A percentile compares a stretch with the other conserved stretches of the same genome.
phyloP scores from a whole-genome alignment of 2,113 vertebrate species.

The Porphyrio hochstetteri region DNA sequence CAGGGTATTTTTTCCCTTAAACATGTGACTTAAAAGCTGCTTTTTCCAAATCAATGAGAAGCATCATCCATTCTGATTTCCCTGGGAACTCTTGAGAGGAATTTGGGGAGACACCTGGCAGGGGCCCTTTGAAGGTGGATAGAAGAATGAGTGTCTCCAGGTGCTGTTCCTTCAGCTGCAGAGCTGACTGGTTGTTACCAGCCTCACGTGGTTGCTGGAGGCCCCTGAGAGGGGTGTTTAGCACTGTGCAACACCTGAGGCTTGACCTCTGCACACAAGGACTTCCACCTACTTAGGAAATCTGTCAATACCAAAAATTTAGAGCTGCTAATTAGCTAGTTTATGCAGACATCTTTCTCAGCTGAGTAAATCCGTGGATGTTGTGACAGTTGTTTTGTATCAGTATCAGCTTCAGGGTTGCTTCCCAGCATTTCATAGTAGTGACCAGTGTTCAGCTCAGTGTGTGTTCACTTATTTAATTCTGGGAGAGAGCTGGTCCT shows the following conservation, averaged over 20 bases:
- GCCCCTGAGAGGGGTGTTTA: fast-evolving
- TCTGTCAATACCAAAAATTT: background rate
- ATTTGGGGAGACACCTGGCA: background rate
- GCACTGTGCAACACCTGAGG: fast-evolving
- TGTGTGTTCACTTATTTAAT: background rate
- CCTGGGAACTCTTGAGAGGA: background rate
- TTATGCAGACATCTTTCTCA: background rate
- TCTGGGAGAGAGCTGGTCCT: background rate
- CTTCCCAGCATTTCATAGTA: background rate
- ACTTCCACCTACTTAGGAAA: background rate
- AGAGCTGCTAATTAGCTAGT: background rate
- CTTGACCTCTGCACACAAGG: background rate
- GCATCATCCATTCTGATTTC: background rate
- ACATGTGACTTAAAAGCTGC: background rate
- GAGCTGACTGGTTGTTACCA: background rate
- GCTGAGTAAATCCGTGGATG: background rate
- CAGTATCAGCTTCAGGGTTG: background rate
- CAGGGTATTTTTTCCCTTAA: background rate
- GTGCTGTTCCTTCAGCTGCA: background rate
- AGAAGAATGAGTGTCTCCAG: background rate
- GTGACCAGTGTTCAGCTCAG: fast-evolving
- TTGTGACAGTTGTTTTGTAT: background rate
- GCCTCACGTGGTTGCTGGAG: background rate
- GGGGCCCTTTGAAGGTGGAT: background rate
- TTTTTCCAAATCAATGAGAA: background rate